A percentile compares a stretch with the other conserved stretches of the same genome.
Evolutionary conservation across 2,888 invertebrate genomes (phyloP).

Genomic region (Sinodicranocentrus sp.): DNA sequence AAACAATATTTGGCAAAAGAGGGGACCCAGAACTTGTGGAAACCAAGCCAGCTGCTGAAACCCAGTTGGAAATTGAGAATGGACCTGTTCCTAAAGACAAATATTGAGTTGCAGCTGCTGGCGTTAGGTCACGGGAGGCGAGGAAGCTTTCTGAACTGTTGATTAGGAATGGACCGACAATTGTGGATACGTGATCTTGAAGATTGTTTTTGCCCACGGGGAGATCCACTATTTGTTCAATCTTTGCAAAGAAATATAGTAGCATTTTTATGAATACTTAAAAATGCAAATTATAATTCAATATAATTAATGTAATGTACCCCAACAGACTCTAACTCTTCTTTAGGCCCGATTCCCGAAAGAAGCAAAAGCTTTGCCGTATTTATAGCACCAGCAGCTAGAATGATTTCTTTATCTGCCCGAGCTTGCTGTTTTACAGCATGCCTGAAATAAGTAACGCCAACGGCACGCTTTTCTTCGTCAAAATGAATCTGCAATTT

Average conservation of each 20-base stretch:
- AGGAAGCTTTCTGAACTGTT: slow-evolving; percentile 15
- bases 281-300: background rate
- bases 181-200: slow-evolving; percentile 65
- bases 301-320: background rate
- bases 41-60: slow-evolving; percentile 13
- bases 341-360: slow-evolving; percentile 66
- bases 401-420: slow-evolving; percentile 47
- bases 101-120: background rate
- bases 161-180: slow-evolving; percentile 69
- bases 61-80: background rate
- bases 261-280: background rate
- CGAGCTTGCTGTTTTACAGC: background rate
- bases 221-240: slow-evolving; percentile 54
- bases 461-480: slow-evolving; percentile 33
- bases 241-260: background rate
- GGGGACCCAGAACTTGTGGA: background rate
- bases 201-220: slow-evolving; percentile 70
- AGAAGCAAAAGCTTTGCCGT: slow-evolving; percentile 60
- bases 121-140: background rate
- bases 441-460: slow-evolving; percentile 51
- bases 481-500: slow-evolving; percentile 45
- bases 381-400: slow-evolving; percentile 56
- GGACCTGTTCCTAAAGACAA: background rate
- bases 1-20: slow-evolving; percentile 48
- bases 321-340: slow-evolving; percentile 37